Conservation (phyloP, 2,113 vertebrate species). For the Phylloscopus trochiloides region DNA sequence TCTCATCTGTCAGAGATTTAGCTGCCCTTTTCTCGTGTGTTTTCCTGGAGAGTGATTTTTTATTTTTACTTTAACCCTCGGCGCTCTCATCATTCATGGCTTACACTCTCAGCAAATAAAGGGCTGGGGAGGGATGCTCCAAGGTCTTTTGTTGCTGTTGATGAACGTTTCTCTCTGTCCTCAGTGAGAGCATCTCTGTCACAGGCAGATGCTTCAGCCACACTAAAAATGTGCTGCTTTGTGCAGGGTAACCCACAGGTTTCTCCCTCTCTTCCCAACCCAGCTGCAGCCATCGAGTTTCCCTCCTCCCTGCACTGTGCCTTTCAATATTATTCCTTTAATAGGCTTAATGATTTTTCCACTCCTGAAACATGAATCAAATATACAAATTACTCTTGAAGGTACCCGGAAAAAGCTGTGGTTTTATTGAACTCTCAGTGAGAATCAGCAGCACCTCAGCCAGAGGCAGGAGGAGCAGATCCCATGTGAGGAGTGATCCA, state of each 20-base stretch:
- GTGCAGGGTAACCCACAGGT: not conserved
- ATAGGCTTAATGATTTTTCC: constrained; percentile 34
- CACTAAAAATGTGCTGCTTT: constrained; percentile 8
- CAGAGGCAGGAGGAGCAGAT: not conserved
- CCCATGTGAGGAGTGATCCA: not conserved
- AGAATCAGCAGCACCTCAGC: not conserved
- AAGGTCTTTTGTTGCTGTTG: constrained; percentile 61
- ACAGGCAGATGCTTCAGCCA: constrained; percentile 48
- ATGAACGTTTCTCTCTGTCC: constrained; percentile 48
- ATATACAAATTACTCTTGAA: constrained; percentile 9
- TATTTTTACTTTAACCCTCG: constrained; percentile 61
- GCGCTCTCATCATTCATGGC: constrained; percentile 53
- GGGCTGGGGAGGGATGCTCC: constrained; percentile 60
- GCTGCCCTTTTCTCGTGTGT: constrained; percentile 35
- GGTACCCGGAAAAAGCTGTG: not conserved
- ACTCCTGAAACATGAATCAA: constrained; percentile 1
- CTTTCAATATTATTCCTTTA: not conserved
- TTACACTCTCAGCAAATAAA: constrained; percentile 48
- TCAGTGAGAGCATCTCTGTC: constrained; percentile 47
- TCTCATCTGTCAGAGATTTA: constrained; percentile 65
- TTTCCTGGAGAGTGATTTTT: constrained; percentile 58
- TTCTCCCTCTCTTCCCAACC: not conserved
- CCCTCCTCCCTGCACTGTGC: not conserved
- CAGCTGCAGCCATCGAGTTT: not conserved
- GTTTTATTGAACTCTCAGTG: not conserved